A percentile compares a stretch with the other conserved stretches of the same genome.
These are phyloP conservation scores for Centropyge bicolor DNA, from an alignment of 2,797 vertebrate genomes.

Conservation along the genomic window DNA sequence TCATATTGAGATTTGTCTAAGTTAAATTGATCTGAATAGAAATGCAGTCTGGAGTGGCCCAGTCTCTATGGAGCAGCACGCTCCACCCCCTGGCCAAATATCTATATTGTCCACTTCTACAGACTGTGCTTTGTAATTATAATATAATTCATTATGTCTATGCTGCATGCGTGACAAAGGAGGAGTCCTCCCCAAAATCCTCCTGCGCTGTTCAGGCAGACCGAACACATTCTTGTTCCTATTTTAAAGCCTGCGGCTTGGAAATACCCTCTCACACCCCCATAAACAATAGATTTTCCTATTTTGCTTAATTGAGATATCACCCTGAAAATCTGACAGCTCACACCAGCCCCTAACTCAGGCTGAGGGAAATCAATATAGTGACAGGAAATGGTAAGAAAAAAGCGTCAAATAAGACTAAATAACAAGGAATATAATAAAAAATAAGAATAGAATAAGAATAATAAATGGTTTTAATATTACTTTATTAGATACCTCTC, in stretches of 20 bases:
- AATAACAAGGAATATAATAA: slow-evolving; percentile 30
- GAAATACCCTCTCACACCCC: slow-evolving; percentile 83
- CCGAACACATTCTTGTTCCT: slow-evolving; percentile 86
- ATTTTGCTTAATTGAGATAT: slow-evolving; percentile 88
- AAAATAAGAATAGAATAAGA: slow-evolving; percentile 8
- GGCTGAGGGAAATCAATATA: slow-evolving; percentile 44
- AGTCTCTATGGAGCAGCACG: slow-evolving; percentile 85
- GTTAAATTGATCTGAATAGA: slow-evolving; percentile 86
- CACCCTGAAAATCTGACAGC: slow-evolving; percentile 85
- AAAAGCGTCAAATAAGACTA: slow-evolving; percentile 31
- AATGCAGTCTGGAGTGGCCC: slow-evolving; percentile 83
- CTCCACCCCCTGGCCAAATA: slow-evolving; percentile 88
- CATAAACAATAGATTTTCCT: slow-evolving; percentile 83
- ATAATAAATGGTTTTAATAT: slow-evolving; percentile 19
- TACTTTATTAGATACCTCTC: background rate
- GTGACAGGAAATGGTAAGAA: slow-evolving; percentile 39
- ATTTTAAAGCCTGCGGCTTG: slow-evolving; percentile 80
- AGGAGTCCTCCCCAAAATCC: slow-evolving; percentile 85
- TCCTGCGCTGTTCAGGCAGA: slow-evolving; percentile 86
- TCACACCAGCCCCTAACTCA: slow-evolving; percentile 67
- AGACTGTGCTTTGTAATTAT: slow-evolving; percentile 91
- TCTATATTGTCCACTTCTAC: slow-evolving; percentile 89
- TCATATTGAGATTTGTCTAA: slow-evolving; percentile 85
- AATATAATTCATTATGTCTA: slow-evolving; percentile 92
- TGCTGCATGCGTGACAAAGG: slow-evolving; percentile 86